These are phyloP conservation scores for Sorex maritimensis DNA, from an alignment of 2,797 vertebrate genomes.

Conservation along the genomic window DNA sequence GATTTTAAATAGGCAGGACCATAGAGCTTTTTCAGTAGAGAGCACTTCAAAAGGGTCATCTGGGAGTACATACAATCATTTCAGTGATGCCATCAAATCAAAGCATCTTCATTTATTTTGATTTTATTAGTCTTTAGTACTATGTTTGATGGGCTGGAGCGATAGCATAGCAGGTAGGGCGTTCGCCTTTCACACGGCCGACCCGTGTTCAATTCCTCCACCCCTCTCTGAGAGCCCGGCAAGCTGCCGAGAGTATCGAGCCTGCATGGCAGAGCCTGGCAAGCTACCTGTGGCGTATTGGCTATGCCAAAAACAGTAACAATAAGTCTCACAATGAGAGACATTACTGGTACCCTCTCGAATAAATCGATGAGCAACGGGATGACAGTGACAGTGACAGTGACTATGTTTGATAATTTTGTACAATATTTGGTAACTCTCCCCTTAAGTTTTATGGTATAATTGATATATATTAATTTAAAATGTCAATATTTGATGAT, in stretches of 20 bases:
- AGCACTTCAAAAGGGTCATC: neutral
- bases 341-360: too few species aligned
- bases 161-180: too few species aligned
- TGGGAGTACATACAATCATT: neutral
- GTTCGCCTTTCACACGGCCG: too few species aligned
- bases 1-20: neutral
- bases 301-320: too few species aligned
- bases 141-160: neutral
- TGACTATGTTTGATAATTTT: neutral
- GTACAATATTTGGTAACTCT: neutral
- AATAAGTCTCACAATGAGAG: too few species aligned
- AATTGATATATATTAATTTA: neutral
- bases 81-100: constrained; percentile 27
- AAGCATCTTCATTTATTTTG: neutral
- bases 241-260: too few species aligned
- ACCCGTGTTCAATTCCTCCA: too few species aligned
- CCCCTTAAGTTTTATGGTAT: neutral
- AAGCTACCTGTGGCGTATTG: too few species aligned
- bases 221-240: too few species aligned
- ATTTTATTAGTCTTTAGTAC: neutral
- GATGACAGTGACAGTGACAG: too few species aligned
- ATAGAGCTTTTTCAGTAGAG: neutral
- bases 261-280: too few species aligned
- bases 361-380: too few species aligned
- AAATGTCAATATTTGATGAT: neutral